These are phyloP conservation scores for Spermophilus dauricus DNA, from an alignment of 2,113 vertebrate genomes.

Conservation along the genomic window DNA sequence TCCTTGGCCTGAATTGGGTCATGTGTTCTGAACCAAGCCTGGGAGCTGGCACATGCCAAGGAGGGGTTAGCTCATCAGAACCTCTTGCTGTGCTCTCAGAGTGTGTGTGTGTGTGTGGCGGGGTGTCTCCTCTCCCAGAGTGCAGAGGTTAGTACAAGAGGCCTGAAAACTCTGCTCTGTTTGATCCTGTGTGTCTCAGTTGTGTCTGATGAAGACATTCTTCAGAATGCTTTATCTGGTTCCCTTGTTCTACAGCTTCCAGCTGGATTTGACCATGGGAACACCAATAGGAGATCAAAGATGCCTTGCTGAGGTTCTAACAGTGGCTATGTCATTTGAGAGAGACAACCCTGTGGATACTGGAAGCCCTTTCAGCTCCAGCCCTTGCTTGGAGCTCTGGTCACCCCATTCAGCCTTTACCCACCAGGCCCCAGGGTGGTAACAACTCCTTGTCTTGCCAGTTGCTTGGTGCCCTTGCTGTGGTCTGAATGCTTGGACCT, in stretches of 20 bases:
- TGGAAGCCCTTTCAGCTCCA: neutral
- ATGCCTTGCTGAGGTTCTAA: neutral
- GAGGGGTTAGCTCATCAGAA: neutral
- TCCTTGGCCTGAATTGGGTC: neutral
- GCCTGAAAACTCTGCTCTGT: fast-evolving
- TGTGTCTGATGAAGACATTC: neutral
- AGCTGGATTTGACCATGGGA: neutral
- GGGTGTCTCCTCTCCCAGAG: neutral
- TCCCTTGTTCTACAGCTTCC: neutral
- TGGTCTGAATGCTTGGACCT: neutral
- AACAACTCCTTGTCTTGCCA: neutral
- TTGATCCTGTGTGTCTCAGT: neutral
- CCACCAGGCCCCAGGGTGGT: neutral
- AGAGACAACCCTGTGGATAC: no score
- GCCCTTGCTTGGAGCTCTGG: neutral
- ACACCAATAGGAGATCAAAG: neutral
- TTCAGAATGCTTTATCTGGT: neutral
- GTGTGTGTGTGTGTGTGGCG: no score
- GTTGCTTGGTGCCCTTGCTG: neutral
- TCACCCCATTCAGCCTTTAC: neutral
- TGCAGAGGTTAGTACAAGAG: neutral
- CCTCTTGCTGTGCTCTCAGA: neutral
- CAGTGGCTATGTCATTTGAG: neutral
- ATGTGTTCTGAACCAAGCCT: neutral
- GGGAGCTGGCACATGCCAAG: neutral